These are phyloP conservation scores for Lypha dubia DNA, from an alignment of 2,888 invertebrate species.

Conservation along the genomic window DNA sequence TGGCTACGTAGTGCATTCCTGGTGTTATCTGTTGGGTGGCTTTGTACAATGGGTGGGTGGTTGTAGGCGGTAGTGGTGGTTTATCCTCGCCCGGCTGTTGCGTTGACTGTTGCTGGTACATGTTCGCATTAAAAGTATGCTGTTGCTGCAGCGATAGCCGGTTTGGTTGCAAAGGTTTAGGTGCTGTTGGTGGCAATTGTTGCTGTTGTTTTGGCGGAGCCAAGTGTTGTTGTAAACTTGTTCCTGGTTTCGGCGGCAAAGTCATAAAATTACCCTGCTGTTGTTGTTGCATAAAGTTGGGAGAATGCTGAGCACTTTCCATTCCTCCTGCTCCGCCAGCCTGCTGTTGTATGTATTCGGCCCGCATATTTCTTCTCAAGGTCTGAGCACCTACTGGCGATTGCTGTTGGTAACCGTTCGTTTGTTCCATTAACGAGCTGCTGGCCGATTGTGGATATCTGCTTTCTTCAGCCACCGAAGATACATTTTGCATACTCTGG, in stretches of 20 bases:
- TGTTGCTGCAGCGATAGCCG: slow-evolving; percentile 57
- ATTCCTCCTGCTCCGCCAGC: slow-evolving; percentile 54
- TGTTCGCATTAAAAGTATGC: slow-evolving; percentile 70
- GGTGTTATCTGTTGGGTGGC: slow-evolving; percentile 78
- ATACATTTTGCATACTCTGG: slow-evolving; percentile 83
- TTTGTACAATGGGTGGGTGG: slow-evolving; percentile 88
- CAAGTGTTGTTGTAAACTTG: slow-evolving; percentile 68
- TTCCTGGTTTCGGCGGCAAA: slow-evolving; percentile 79
- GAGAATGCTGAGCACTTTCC: slow-evolving; percentile 71
- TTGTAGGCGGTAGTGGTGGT: slow-evolving; percentile 88
- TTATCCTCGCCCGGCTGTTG: slow-evolving; percentile 77
- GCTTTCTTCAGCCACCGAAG: slow-evolving; percentile 57
- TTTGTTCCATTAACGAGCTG: slow-evolving; percentile 50
- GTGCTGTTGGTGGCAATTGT: slow-evolving; percentile 72
- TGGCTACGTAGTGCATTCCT: slow-evolving; percentile 86
- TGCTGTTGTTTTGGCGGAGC: slow-evolving; percentile 77
- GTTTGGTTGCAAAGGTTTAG: slow-evolving; percentile 70
- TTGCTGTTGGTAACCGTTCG: slow-evolving; percentile 73
- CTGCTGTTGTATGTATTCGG: slow-evolving; percentile 72
- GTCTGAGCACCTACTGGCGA: slow-evolving; percentile 73
- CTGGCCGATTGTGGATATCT: slow-evolving; percentile 33
- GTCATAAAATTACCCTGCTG: slow-evolving; percentile 79
- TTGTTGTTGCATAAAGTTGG: slow-evolving; percentile 84
- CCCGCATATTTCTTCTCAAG: slow-evolving; percentile 76
- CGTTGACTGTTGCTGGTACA: slow-evolving; percentile 73